Conservation (phyloP, 2,797 vertebrate genomes). For the Arremon brunneinucha region DNA sequence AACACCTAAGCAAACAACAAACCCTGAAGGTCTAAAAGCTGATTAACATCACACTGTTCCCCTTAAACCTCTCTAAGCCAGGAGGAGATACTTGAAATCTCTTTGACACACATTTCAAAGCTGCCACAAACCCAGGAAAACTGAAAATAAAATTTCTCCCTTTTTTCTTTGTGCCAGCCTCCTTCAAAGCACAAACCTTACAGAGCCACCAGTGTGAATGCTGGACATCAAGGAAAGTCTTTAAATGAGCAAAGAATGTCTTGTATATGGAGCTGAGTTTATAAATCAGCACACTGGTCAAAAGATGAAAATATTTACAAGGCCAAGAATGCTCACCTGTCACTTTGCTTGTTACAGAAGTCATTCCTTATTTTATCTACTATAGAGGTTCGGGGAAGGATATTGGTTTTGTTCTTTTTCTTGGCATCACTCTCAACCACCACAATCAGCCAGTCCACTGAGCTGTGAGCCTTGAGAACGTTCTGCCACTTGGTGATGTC, state of each 20-base stretch:
- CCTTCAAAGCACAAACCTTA: background rate
- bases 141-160: background rate
- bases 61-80: background rate
- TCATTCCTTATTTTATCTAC: slow-evolving; percentile 98
- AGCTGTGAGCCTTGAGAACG: slow-evolving; percentile 83
- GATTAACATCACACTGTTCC: background rate
- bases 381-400: slow-evolving; percentile 94
- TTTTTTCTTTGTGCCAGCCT: background rate
- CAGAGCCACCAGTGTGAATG: background rate
- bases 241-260: background rate
- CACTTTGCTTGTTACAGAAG: slow-evolving; percentile 98
- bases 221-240: background rate
- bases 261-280: background rate
- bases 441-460: slow-evolving; percentile 94
- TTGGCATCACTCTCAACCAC: slow-evolving; percentile 94
- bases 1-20: background rate
- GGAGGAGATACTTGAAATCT: background rate
- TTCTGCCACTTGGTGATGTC: slow-evolving; percentile 97
- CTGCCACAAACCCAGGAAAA: background rate
- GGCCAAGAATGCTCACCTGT: slow-evolving; percentile 80
- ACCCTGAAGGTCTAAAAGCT: background rate
- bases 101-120: background rate
- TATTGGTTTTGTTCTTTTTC: slow-evolving; percentile 99
- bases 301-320: background rate
- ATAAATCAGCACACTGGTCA: background rate